A percentile compares a stretch with the other conserved stretches of the same genome.
phyloP scores from a whole-genome alignment of 2,888 invertebrate genomes.

The Spicauda simplicius region DNA sequence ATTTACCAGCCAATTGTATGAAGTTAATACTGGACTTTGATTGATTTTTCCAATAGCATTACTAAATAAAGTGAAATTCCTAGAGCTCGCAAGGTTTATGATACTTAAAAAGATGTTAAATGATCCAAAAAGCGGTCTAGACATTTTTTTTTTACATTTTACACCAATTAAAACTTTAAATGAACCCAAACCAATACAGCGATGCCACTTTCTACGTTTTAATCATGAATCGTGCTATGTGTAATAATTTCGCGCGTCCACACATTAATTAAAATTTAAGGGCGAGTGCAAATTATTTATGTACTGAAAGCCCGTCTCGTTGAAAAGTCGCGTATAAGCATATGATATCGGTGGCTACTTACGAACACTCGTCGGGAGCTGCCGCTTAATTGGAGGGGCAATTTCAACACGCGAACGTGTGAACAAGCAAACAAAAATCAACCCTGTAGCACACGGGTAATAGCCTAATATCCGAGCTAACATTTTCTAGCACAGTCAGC shows the following conservation, averaged over 20 bases:
- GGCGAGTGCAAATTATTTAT: background rate
- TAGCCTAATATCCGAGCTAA: slow-evolving; percentile 55
- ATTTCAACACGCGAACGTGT: slow-evolving; percentile 64
- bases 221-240: background rate
- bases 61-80: too few species aligned
- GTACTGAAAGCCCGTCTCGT: slow-evolving; percentile 50
- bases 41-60: too few species aligned
- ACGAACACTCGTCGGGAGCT: slow-evolving; percentile 61
- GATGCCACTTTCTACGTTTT: background rate
- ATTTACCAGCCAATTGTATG: too few species aligned
- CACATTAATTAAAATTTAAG: background rate
- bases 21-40: too few species aligned
- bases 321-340: slow-evolving; percentile 59
- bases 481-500: slow-evolving; percentile 54
- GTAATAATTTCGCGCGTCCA: too few species aligned
- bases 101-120: too few species aligned
- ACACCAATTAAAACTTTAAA: background rate
- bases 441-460: slow-evolving; percentile 54
- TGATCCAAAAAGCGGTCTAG: too few species aligned
- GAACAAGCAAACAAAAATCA: slow-evolving; percentile 63
- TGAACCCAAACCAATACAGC: background rate
- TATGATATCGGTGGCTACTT: slow-evolving; percentile 53
- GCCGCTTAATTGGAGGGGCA: slow-evolving; percentile 75
- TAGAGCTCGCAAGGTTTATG: too few species aligned
- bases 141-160: background rate